Percentiles rank a stretch among this genome's conserved stretches.
Conservation (phyloP, 2,797 vertebrate genomes). For the Rhabdophis nuchalis region DNA sequence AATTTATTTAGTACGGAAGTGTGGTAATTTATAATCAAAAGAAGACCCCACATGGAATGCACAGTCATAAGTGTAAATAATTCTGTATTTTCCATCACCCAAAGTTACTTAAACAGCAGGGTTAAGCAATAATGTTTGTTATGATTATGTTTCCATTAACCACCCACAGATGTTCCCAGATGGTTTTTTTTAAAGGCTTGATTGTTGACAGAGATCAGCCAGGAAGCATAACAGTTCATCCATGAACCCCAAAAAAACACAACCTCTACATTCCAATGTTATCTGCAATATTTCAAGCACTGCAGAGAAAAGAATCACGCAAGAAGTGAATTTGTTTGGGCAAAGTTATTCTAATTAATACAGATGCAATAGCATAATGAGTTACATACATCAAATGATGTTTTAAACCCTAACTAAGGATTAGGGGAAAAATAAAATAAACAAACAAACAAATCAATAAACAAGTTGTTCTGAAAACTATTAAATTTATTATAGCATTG, state of each 20-base stretch:
- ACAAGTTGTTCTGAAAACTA: not conserved
- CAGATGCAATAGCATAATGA: not conserved
- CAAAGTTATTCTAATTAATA: not conserved
- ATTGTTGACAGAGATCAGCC: not conserved
- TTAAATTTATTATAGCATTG: not conserved
- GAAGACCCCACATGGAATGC: conserved; percentile 13
- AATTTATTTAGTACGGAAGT: conserved; percentile 35
- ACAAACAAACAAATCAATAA: not conserved
- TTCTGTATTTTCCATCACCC: conserved; percentile 23
- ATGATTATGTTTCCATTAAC: conserved; percentile 45
- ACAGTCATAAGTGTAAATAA: conserved; percentile 44
- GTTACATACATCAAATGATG: not conserved
- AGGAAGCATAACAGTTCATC: not conserved
- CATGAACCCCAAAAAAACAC: not conserved
- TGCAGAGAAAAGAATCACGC: not conserved
- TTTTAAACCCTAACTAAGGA: not conserved
- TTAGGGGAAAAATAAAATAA: not conserved
- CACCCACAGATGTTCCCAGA: conserved; percentile 42
- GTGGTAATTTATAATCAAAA: conserved; percentile 34
- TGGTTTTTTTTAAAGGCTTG: conserved; percentile 41
- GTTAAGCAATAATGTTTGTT: conserved; percentile 49
- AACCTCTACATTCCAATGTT: not conserved
- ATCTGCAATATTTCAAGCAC: not conserved
- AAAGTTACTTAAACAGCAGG: conserved; percentile 48
- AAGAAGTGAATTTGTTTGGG: not conserved